A percentile compares a stretch with the other conserved stretches of the same genome.
Evolutionary conservation across 2,113 vertebrate species (phyloP).

Genomic region (Lathamus discolor): DNA sequence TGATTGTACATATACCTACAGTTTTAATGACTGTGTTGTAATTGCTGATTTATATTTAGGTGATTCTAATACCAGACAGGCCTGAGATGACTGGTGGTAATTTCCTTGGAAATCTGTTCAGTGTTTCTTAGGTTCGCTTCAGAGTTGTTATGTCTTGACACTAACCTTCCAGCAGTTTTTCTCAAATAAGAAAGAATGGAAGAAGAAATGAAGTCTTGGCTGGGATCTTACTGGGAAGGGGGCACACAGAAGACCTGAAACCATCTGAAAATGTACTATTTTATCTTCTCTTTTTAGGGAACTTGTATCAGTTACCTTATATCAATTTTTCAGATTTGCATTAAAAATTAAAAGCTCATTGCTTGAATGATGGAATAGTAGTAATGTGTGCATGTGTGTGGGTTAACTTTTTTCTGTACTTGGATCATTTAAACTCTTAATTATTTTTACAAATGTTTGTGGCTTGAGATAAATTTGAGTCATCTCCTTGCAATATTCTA

Average conservation of each 20-base stretch:
- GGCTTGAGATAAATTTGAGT: background rate
- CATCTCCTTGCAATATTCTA: background rate
- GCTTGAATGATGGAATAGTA: background rate
- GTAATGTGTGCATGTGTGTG: background rate
- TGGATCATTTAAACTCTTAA: background rate
- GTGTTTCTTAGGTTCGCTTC: background rate
- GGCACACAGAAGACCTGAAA: background rate
- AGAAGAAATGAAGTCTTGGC: background rate
- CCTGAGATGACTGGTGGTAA: background rate
- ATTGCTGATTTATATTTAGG: background rate
- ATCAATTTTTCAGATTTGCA: background rate
- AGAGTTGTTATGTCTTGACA: background rate
- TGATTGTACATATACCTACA: background rate
- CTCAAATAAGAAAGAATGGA: background rate
- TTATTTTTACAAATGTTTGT: background rate
- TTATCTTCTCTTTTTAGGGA: background rate
- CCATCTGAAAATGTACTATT: background rate
- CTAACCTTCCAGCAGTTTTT: background rate
- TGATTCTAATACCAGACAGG: background rate
- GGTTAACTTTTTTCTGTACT: background rate
- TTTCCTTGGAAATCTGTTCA: background rate
- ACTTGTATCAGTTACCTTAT: background rate
- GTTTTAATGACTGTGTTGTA: background rate
- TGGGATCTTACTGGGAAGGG: background rate
- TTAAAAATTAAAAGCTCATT: fast-evolving